Conservation (phyloP, 2,888 invertebrate genomes). For the Sarcophaga subvicina region DNA sequence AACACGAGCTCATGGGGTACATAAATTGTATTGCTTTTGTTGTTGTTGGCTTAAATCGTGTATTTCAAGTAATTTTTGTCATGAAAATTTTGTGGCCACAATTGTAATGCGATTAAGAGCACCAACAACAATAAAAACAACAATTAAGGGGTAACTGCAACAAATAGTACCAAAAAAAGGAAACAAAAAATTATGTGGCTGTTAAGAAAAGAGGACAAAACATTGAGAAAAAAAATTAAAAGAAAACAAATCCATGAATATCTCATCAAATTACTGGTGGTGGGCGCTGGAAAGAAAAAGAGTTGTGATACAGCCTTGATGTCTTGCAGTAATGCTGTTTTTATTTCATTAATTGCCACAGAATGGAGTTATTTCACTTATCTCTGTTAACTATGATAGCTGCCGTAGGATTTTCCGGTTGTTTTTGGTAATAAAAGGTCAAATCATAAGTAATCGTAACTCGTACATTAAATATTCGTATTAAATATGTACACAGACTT, state of each 20-base stretch:
- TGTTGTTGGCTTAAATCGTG: not conserved
- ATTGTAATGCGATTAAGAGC: constrained; percentile 61
- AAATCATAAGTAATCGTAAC: too few relatives aligned
- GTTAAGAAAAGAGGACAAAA: not conserved
- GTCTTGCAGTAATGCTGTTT: too few relatives aligned
- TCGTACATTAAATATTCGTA: too few relatives aligned
- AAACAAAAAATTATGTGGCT: not conserved
- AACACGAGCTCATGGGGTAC: constrained; percentile 38
- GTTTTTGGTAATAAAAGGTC: too few relatives aligned
- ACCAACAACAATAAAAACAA: not conserved
- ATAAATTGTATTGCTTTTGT: constrained; percentile 39
- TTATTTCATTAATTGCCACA: too few relatives aligned
- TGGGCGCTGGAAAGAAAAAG: too few relatives aligned
- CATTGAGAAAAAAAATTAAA: not conserved
- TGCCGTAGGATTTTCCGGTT: too few relatives aligned
- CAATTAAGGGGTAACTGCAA: not conserved
- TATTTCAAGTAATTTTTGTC: constrained; percentile 47
- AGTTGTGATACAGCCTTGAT: too few relatives aligned
- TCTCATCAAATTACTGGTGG: too few relatives aligned
- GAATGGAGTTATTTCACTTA: too few relatives aligned
- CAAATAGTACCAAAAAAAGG: not conserved
- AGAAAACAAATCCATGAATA: too few relatives aligned
- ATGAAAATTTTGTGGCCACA: constrained; percentile 65
- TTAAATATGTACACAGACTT: not conserved
- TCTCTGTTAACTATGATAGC: too few relatives aligned